Percentiles rank a stretch among this genome's conserved stretches.
Evolutionary conservation across 2,888 invertebrate genomes (phyloP).

Genomic region (Mamestra brassicae): DNA sequence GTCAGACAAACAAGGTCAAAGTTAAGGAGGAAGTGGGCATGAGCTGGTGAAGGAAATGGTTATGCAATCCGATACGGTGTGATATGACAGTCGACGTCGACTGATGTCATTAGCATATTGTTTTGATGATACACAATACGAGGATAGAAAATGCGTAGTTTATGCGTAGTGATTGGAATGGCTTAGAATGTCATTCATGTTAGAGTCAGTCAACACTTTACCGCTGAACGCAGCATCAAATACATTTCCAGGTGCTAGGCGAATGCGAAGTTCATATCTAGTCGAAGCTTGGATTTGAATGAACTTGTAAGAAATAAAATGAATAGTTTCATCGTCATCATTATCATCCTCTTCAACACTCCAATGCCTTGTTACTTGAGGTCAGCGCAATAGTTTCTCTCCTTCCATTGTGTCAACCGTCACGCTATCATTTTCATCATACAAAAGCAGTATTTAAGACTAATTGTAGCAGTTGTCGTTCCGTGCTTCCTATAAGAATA

Average conservation of each 20-base stretch:
- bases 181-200: too few species aligned
- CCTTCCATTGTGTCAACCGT: not conserved
- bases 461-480: not conserved
- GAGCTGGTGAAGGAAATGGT: slow-evolving; percentile 44
- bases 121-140: slow-evolving; percentile 28
- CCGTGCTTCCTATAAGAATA: not conserved
- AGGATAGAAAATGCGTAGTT: not conserved
- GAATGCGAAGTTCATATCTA: too few species aligned
- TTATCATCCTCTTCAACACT: too few species aligned
- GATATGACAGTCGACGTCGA: slow-evolving; percentile 17
- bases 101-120: slow-evolving; percentile 44
- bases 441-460: not conserved
- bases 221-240: too few species aligned
- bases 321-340: too few species aligned
- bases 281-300: too few species aligned
- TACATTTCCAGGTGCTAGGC: too few species aligned
- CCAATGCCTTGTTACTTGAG: not conserved
- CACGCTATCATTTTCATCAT: not conserved
- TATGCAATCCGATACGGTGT: slow-evolving; percentile 57
- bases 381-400: not conserved
- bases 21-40: slow-evolving; percentile 63
- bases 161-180: not conserved
- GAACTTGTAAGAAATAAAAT: not conserved
- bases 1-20: slow-evolving; percentile 58
- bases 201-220: too few species aligned